phyloP scores from a whole-genome alignment of 2,888 invertebrate species.

The Marronus borbonicus region DNA sequence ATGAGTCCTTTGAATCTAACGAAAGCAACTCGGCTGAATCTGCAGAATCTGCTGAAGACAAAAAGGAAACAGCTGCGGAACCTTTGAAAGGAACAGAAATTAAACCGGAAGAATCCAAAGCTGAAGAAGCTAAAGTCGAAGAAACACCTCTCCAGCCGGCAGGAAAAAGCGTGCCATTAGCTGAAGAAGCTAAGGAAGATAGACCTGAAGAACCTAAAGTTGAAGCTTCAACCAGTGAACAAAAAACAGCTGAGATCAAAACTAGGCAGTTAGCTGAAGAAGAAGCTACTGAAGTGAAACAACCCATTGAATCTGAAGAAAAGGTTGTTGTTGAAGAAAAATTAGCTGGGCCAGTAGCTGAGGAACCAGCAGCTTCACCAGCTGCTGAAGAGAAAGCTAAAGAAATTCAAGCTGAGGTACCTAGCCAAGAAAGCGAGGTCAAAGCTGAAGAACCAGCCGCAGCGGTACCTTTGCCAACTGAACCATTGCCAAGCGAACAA shows the following conservation, averaged over 20 bases:
- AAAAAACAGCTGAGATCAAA: conserved; percentile 52
- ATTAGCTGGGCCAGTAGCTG: neutral
- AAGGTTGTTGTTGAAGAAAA: conserved; percentile 36
- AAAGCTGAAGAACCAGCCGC: conserved; percentile 54
- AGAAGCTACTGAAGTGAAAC: conserved; percentile 51
- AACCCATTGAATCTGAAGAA: conserved; percentile 63
- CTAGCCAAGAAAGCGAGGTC: conserved; percentile 57
- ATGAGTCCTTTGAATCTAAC: conserved; percentile 60
- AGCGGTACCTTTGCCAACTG: conserved; percentile 66
- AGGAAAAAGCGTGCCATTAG: conserved; percentile 56
- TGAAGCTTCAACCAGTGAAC: conserved; percentile 39
- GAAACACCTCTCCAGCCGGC: conserved; percentile 52
- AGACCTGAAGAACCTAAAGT: conserved; percentile 53
- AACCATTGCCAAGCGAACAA: conserved; percentile 54
- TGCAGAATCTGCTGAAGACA: conserved; percentile 62
- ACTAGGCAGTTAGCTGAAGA: conserved; percentile 48
- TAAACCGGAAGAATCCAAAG: conserved; percentile 57
- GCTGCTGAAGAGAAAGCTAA: conserved; percentile 58
- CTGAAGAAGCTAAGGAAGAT: conserved; percentile 56
- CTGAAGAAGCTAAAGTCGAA: conserved; percentile 53
- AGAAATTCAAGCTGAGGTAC: conserved; percentile 58
- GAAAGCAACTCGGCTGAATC: conserved; percentile 63
- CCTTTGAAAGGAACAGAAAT: conserved; percentile 55
- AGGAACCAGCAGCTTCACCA: neutral
- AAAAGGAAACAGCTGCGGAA: conserved; percentile 53